Base-by-base conservation (phyloP, 2,113 vertebrate species). In the Uria lomvia region DNA sequence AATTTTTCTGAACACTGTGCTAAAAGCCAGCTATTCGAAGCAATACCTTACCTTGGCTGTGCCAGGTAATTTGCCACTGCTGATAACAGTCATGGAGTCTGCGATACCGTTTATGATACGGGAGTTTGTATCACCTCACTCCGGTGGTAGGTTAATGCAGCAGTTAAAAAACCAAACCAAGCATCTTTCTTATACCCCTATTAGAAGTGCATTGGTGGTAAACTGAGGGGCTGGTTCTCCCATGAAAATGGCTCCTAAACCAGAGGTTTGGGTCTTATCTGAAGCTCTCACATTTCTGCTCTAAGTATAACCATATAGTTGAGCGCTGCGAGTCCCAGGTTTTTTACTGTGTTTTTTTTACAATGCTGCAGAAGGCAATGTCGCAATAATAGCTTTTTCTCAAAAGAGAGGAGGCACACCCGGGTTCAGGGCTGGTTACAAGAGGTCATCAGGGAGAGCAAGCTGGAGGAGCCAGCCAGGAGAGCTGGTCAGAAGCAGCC, bases 21-120 rank as follows among this genome's bases (percentile, higher is more conserved):
- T 97, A 94, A 97, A 82, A 96, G 76, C 22, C 38, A 62, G 65
- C 80, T 95, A 66, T 91, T 91, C 66, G 70, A 65, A 85, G 55
- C 66, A 87, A 78, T 62, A n/a, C 92, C 60, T 65, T 78, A 24
- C 60, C 45, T 86, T 78, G 76, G 80, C 92, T 87, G 77, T 87
- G 94, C 88, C 74, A 63, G 74, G 92, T 91, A 88, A 94, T 96
- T 96, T 95, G 74, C 86, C 70, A 36, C 71, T 92, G 84, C 89
- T 94, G 97, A 30, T 92, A 92, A 83, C 70, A 94, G 73, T 58
- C 71, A 8, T 55, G 83, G 73, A 87, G 80, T 17, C 56, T 72
- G 60, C 29, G 70, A 85, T 60, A 58, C 19, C 49, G 47, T 42
- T 94, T 86, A 49, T 45, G 88, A 56, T 74, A 53, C 0, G 15